These are phyloP conservation scores for Paramuricea clavata DNA, from an alignment of 92 coral and sea anemone species.

Conservation along the genomic window DNA sequence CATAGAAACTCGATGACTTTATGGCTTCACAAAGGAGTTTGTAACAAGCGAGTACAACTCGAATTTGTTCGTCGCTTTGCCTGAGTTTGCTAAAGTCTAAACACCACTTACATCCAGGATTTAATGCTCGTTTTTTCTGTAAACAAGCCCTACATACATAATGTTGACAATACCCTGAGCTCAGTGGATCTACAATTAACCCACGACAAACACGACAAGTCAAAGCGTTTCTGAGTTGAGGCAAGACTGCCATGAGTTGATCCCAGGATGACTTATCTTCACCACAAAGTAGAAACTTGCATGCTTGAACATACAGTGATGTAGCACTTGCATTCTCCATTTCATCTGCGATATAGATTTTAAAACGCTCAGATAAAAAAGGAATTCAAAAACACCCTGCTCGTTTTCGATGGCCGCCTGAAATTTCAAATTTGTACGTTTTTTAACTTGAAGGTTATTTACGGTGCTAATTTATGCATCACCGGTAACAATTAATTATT, in stretches of 20 bases:
- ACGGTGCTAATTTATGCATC: not conserved
- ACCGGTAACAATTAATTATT: not conserved
- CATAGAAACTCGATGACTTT: slow-evolving; percentile 29
- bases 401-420: not conserved
- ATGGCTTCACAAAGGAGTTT: slow-evolving; percentile 91
- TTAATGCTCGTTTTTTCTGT: slow-evolving; percentile 87
- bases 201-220: slow-evolving; percentile 98
- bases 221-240: slow-evolving; percentile 88
- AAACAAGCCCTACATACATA: slow-evolving; percentile 92
- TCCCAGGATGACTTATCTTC: slow-evolving; percentile 79
- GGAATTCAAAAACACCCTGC: not conserved
- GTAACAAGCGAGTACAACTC: slow-evolving; percentile 92
- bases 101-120: slow-evolving; percentile 99
- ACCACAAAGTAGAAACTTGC: slow-evolving; percentile 90
- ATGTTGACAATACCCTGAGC: slow-evolving; percentile 91
- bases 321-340: slow-evolving; percentile 84
- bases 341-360: not conserved
- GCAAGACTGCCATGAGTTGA: slow-evolving; percentile 79
- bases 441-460: no score
- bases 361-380: not conserved
- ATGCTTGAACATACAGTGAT: slow-evolving; percentile 91
- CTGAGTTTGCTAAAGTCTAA: slow-evolving; percentile 82
- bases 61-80: slow-evolving; percentile 82
- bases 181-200: slow-evolving; percentile 87
- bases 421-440: not conserved